Base-by-base conservation (phyloP, 2,888 invertebrate species). In the Pristionchus entomophagus region DNA sequence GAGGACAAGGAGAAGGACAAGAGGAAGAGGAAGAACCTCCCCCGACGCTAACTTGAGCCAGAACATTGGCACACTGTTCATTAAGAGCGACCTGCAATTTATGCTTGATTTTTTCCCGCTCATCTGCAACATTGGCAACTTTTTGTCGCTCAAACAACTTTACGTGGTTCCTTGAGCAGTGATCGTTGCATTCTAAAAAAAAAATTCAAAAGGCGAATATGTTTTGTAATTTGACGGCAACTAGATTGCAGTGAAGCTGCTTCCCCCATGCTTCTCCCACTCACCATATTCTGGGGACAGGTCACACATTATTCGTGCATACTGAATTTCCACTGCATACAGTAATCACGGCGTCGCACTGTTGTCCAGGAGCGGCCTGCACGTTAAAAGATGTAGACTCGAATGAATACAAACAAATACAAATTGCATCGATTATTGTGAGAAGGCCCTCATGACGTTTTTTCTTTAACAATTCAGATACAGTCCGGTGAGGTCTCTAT, bases 321-420 rank as follows among this genome's bases (percentile, higher is more conserved):
- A 86, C 51, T 0, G 92, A 91, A 62, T 90, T 91, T n/a, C 93
- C 93, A 12, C 90, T 89, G 85, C 93, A 93, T 12, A 87, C 77
- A n/a, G 93, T 93, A n/a, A 90, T 85, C 5, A 87, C 89, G 0
- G 86, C 82, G 38, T 91, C 88, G 56, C 92, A 92, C 22, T 89
- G 87, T 53, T 93, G 92, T 8, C 92, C 92, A 14, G 93, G 92
- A 6, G 87, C 86, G 0, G 92, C 91, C 84, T 86, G 88, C 14
- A 65, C 22, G 10, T 53, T n/a, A n/a, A n/a, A n/a, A n/a, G n/a
- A 29, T 12, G 6, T 35, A 35, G 17, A 29, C 6, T 59, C 10
- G 8, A 59, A 59, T 59, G 10, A 59, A n/a, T n/a, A n/a, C n/a
- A n/a, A n/a, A n/a, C n/a, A n/a, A n/a, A n/a, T n/a, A n/a, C n/a